Percentiles rank a stretch among this genome's conserved stretches.
phyloP scores from a whole-genome alignment of 2,888 invertebrate species.

The Nemapogon koenigi region DNA sequence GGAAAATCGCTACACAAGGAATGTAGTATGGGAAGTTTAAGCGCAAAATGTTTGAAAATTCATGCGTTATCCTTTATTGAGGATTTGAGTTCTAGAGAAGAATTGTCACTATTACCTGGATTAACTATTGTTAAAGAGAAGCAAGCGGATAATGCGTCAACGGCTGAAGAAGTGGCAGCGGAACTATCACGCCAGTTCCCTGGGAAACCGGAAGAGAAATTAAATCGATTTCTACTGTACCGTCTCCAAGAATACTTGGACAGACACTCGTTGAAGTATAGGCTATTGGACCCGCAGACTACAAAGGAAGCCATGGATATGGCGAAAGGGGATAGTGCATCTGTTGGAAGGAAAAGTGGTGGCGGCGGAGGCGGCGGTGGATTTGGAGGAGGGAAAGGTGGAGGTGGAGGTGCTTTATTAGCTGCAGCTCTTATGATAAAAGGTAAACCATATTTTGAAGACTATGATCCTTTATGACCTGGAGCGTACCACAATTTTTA shows the following conservation, averaged over 20 bases:
- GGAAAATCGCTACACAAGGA: slow-evolving; percentile 46
- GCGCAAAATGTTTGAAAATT: slow-evolving; percentile 78
- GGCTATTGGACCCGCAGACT: slow-evolving; percentile 69
- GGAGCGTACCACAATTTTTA: no score
- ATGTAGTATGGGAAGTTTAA: slow-evolving; percentile 43
- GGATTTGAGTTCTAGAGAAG: slow-evolving; percentile 72
- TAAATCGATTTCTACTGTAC: slow-evolving; percentile 76
- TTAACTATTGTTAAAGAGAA: slow-evolving; percentile 77
- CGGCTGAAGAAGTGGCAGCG: slow-evolving; percentile 68
- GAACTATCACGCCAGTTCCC: slow-evolving; percentile 80
- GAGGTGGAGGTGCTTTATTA: slow-evolving; percentile 50
- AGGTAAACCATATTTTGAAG: slow-evolving; percentile 47
- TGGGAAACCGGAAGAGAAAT: slow-evolving; percentile 75
- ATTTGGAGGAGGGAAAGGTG: slow-evolving; percentile 30
- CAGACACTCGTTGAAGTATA: slow-evolving; percentile 76
- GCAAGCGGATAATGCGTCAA: slow-evolving; percentile 39
- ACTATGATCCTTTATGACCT: no score
- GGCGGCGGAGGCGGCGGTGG: slow-evolving; percentile 50
- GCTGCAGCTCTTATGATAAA: slow-evolving; percentile 71
- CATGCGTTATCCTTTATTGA: slow-evolving; percentile 80
- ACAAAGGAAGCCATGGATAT: slow-evolving; percentile 63
- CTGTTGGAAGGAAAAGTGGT: slow-evolving; percentile 46
- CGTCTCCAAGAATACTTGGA: slow-evolving; percentile 72
- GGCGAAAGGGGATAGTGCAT: slow-evolving; percentile 44
- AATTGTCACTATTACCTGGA: slow-evolving; percentile 75